phyloP scores from a whole-genome alignment of 2,888 invertebrate species.

The Horisme vitalbata region DNA sequence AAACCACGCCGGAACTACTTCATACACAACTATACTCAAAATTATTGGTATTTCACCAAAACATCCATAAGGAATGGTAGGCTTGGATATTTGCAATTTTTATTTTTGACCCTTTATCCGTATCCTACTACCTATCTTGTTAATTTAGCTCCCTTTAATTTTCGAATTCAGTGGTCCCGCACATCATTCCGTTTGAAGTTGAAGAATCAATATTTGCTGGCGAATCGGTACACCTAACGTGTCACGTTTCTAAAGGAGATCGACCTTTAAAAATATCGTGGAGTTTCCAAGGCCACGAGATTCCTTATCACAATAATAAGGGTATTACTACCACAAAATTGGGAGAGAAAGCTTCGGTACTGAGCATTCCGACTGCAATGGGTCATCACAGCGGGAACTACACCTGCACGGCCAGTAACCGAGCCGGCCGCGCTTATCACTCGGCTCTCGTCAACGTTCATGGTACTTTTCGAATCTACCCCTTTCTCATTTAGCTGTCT shows the following conservation, averaged over 20 bases:
- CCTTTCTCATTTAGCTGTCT: constrained; percentile 41
- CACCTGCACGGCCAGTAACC: constrained; percentile 84
- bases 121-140: constrained; percentile 18
- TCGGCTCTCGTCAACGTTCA: constrained; percentile 83
- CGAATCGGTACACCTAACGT: constrained; percentile 85
- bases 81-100: constrained; percentile 32
- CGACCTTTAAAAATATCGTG: constrained; percentile 87
- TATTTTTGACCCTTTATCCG: constrained; percentile 28
- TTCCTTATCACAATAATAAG: constrained; percentile 79
- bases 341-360: constrained; percentile 80
- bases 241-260: constrained; percentile 88
- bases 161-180: constrained; percentile 76
- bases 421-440: constrained; percentile 81
- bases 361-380: constrained; percentile 83
- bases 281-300: constrained; percentile 85
- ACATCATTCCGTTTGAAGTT: constrained; percentile 86
- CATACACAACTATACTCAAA: constrained; percentile 76
- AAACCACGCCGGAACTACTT: constrained; percentile 78
- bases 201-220: constrained; percentile 87
- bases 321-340: constrained; percentile 80
- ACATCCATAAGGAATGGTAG: constrained; percentile 20
- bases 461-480: constrained; percentile 68
- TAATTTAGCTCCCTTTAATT: constrained; percentile 19
- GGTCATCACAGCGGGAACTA: constrained; percentile 85
- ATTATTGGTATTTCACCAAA: constrained; percentile 70